Conservation (phyloP, 2,113 vertebrate genomes). For the Esox niger region DNA sequence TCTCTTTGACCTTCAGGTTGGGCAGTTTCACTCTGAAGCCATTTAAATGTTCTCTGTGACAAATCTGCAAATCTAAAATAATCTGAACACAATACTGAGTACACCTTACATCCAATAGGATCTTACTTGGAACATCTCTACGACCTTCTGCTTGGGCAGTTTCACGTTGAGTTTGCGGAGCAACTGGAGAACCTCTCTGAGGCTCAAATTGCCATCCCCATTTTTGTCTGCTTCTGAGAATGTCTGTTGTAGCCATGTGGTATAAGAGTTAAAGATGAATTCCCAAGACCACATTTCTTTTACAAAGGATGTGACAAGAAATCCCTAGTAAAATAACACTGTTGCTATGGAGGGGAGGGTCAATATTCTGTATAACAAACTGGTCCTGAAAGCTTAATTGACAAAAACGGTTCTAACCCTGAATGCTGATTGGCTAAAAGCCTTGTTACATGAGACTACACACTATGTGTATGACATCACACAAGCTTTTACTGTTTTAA, state of each 20-base stretch:
- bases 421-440: no score
- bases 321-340: not conserved
- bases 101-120: no score
- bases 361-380: no score
- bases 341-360: no score
- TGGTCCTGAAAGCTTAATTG: no score
- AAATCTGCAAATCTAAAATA: not conserved
- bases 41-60: not conserved
- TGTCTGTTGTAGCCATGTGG: slow-evolving; percentile 94
- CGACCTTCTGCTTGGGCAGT: slow-evolving; percentile 88
- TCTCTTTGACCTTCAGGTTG: no score
- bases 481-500: no score
- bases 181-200: slow-evolving; percentile 90
- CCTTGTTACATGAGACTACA: no score
- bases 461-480: no score
- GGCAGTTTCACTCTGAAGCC: no score
- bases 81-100: no score
- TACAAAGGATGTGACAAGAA: not conserved
- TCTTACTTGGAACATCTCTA: slow-evolving; percentile 91
- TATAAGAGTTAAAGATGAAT: slow-evolving; percentile 73
- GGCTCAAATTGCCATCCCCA: slow-evolving; percentile 88
- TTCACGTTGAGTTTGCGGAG: slow-evolving; percentile 97
- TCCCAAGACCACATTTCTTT: not conserved
- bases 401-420: no score
- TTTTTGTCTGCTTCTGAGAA: slow-evolving; percentile 97